These are phyloP conservation scores for Celastrina argiolus DNA, from an alignment of 2,888 invertebrate genomes.

Conservation along the genomic window DNA sequence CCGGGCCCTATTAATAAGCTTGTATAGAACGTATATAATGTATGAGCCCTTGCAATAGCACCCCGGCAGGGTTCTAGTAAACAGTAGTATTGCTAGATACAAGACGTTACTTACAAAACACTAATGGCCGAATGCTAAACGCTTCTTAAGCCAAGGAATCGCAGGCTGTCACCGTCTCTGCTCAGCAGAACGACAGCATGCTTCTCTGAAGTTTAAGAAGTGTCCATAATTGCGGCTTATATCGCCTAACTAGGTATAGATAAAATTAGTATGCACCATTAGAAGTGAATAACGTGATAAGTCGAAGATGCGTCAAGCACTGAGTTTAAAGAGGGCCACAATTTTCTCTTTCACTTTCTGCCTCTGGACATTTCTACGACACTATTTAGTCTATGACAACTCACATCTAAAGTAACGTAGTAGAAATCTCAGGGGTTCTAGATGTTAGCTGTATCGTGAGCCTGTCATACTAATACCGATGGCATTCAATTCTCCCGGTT, in stretches of 20 bases:
- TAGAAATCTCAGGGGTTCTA: neutral
- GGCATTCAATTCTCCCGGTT: neutral
- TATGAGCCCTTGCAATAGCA: neutral
- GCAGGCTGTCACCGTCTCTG: neutral
- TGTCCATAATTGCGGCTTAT: neutral
- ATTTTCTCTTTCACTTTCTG: neutral
- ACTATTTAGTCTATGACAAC: no score
- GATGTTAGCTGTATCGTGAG: neutral
- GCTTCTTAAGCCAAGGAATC: neutral
- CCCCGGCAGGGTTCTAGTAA: neutral
- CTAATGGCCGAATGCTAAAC: neutral
- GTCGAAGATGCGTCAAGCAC: neutral
- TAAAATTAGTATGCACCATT: neutral
- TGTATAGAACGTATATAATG: neutral
- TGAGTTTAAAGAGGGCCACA: neutral
- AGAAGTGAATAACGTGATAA: neutral
- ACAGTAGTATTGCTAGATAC: neutral
- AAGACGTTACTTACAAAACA: slow-evolving; percentile 1
- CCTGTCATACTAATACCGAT: neutral
- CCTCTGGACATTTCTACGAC: neutral
- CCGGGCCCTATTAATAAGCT: neutral
- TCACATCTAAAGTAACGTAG: neutral
- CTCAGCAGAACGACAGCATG: neutral
- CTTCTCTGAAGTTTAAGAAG: neutral
- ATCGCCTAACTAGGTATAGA: slow-evolving; percentile 5